phyloP scores from a whole-genome alignment of 2,113 vertebrate genomes.

The Pandion haliaetus region DNA sequence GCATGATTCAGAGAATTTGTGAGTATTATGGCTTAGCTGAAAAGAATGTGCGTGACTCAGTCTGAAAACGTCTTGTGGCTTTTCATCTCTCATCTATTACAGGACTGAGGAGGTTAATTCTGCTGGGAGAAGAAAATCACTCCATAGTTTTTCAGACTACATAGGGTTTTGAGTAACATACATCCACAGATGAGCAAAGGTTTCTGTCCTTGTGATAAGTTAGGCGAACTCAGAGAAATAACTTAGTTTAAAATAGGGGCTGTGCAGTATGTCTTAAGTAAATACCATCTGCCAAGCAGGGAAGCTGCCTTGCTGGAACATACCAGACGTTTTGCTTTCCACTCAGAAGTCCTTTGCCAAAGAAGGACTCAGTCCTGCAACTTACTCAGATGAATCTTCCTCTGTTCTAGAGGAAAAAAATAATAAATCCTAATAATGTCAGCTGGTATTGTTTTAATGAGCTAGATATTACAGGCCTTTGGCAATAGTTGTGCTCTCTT shows the following conservation, averaged over 20 bases:
- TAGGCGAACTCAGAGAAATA: neutral
- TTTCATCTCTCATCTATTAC: neutral
- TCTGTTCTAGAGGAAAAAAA: neutral
- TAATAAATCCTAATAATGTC: conserved; percentile 38
- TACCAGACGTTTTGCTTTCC: neutral
- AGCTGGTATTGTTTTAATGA: conserved; percentile 13
- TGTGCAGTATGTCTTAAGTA: neutral
- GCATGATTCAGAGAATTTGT: neutral
- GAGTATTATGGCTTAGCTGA: conserved; percentile 9
- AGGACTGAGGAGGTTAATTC: neutral
- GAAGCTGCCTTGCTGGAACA: conserved; percentile 1
- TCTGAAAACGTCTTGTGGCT: neutral
- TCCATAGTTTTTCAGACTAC: neutral
- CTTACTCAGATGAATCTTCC: conserved; percentile 1
- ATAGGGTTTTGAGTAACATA: neutral
- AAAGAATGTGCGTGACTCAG: conserved; percentile 49
- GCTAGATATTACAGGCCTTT: neutral
- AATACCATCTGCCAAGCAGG: conserved; percentile 2
- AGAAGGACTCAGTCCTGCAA: conserved; percentile 25
- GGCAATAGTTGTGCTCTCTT: neutral
- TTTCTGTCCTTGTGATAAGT: neutral
- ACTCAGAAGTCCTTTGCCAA: conserved; percentile 35
- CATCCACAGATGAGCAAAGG: neutral
- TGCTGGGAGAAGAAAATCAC: neutral
- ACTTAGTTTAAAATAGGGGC: neutral